A percentile compares a stretch with the other conserved stretches of the same genome.
phyloP scores from a whole-genome alignment of 1,140 invertebrate species.

The Cryptotermes secundus region DNA sequence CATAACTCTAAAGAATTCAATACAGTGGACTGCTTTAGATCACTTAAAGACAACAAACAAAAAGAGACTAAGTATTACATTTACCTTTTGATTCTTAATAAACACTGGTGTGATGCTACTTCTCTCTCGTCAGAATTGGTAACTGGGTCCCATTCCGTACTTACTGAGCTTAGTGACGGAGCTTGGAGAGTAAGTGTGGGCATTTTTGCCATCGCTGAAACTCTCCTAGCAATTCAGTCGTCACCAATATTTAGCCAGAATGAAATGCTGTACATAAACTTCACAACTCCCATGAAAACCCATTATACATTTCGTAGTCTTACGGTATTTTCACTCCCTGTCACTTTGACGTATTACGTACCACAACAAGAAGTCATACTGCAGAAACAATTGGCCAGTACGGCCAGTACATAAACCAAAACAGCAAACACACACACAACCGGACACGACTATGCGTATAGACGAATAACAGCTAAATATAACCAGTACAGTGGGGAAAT shows the following conservation, averaged over 20 bases:
- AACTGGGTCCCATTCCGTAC: slow-evolving; percentile 26
- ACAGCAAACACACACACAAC: background rate
- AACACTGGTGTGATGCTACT: slow-evolving; percentile 25
- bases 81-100: slow-evolving; percentile 33
- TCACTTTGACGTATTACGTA: background rate
- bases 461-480: background rate
- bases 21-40: too few relatives aligned
- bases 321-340: background rate
- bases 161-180: background rate
- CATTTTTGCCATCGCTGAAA: slow-evolving; percentile 19
- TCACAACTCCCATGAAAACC: background rate
- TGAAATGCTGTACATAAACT: too few relatives aligned
- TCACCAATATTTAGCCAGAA: background rate
- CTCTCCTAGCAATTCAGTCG: background rate
- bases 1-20: too few relatives aligned
- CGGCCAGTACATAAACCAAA: background rate
- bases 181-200: background rate
- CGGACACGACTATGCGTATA: background rate
- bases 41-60: too few relatives aligned
- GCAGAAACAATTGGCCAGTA: background rate
- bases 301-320: background rate
- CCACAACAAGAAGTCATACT: background rate
- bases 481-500: too few relatives aligned
- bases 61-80: background rate
- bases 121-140: slow-evolving; percentile 27